Evolutionary conservation across 2,888 invertebrate species (phyloP).

Genomic region (Ectemnius continuus): DNA sequence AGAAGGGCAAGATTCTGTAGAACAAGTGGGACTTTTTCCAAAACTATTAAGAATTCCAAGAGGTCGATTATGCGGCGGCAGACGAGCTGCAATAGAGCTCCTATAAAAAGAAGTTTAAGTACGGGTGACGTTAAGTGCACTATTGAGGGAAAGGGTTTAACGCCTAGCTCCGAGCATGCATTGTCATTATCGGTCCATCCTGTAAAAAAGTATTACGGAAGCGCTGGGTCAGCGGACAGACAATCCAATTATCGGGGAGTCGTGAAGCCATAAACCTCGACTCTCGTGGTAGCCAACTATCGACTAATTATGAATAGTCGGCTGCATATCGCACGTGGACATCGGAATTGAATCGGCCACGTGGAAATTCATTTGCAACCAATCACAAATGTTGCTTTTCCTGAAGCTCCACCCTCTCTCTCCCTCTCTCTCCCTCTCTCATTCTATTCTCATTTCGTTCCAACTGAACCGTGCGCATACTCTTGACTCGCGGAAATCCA

Average conservation of each 20-base stretch:
- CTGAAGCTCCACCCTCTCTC: background rate
- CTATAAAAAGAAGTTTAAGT: too few relatives aligned
- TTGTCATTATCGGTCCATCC: slow-evolving; percentile 33
- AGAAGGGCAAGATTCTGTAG: too few relatives aligned
- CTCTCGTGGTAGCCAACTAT: slow-evolving; percentile 48
- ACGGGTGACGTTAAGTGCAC: background rate
- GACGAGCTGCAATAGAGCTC: too few relatives aligned
- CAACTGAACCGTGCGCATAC: too few relatives aligned
- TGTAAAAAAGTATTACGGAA: slow-evolving; percentile 63
- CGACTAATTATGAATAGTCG: slow-evolving; percentile 60
- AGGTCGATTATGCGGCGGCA: too few relatives aligned
- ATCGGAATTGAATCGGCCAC: slow-evolving; percentile 55
- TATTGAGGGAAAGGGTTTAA: slow-evolving; percentile 10
- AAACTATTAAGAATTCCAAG: too few relatives aligned
- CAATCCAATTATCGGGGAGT: slow-evolving; percentile 67
- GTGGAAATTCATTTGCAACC: slow-evolving; percentile 57
- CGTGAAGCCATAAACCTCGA: slow-evolving; percentile 70
- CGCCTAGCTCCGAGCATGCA: background rate
- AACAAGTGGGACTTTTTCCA: too few relatives aligned
- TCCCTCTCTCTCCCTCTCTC: background rate
- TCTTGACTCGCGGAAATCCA: too few relatives aligned
- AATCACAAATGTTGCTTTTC: slow-evolving; percentile 40
- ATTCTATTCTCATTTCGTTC: too few relatives aligned
- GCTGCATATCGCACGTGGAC: slow-evolving; percentile 53
- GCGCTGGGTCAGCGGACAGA: slow-evolving; percentile 66